phyloP scores from a whole-genome alignment of 2,888 invertebrate species.

The Hyposoter didymator region DNA sequence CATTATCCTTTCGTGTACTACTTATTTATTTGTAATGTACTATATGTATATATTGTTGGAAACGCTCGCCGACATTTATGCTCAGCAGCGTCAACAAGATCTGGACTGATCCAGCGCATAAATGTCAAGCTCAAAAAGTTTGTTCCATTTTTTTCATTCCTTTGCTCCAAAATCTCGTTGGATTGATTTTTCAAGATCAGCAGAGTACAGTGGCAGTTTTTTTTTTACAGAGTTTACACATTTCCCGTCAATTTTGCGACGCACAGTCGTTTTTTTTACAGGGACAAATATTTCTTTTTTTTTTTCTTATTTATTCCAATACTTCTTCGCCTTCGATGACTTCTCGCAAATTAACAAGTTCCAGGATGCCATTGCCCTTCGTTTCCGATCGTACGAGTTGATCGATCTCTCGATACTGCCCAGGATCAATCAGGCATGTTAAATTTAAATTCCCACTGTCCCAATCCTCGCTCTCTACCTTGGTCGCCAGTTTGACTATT shows the following conservation, averaged over 20 bases:
- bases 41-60: slow-evolving; percentile 62
- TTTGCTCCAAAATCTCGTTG: background rate
- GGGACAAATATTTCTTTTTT: background rate
- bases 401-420: slow-evolving; percentile 95
- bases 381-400: slow-evolving; percentile 94
- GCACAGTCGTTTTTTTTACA: background rate
- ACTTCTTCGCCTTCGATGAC: slow-evolving; percentile 94
- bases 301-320: slow-evolving; percentile 84
- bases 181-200: background rate
- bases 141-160: background rate
- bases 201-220: background rate
- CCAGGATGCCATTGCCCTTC: slow-evolving; percentile 94
- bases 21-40: slow-evolving; percentile 64
- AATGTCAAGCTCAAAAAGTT: slow-evolving; percentile 42
- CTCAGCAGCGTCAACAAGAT: slow-evolving; percentile 16
- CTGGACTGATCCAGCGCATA: slow-evolving; percentile 22
- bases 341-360: slow-evolving; percentile 96
- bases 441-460: slow-evolving; percentile 92
- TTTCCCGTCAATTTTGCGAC: background rate
- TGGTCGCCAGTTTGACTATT: slow-evolving; percentile 90
- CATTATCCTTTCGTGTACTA: slow-evolving; percentile 40
- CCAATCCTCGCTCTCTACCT: slow-evolving; percentile 94
- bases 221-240: background rate
- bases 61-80: slow-evolving; percentile 20
- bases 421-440: slow-evolving; percentile 95